Evolutionary conservation across 2,888 invertebrate species (phyloP).

Genomic region (Oscheius sp.): DNA sequence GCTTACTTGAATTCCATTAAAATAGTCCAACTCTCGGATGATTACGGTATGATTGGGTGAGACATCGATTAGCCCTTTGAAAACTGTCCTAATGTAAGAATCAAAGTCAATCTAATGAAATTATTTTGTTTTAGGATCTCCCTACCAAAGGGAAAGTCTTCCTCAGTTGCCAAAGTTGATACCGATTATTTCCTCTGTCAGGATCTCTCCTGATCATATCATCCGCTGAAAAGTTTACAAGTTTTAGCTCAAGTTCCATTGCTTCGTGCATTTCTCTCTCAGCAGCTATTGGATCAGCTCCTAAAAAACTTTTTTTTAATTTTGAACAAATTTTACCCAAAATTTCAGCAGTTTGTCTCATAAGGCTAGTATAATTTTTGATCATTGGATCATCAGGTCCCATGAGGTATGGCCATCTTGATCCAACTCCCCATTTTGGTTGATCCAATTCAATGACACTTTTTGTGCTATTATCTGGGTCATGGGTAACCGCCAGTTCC

Average conservation of each 20-base stretch:
- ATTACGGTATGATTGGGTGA: constrained; percentile 63
- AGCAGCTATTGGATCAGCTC: constrained; percentile 50
- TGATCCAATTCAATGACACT: constrained; percentile 63
- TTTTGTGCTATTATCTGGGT: constrained; percentile 64
- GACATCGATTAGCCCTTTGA: constrained; percentile 56
- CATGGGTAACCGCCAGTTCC: constrained; percentile 65
- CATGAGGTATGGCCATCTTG: constrained; percentile 61
- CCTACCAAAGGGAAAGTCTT: constrained; percentile 56
- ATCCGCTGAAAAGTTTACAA: constrained; percentile 64
- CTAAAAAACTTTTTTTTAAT: constrained; percentile 28
- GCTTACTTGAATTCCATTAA: constrained; percentile 57
- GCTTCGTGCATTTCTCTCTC: constrained; percentile 62
- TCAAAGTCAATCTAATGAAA: constrained; percentile 59
- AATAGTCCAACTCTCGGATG: constrained; percentile 63
- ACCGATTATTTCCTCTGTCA: constrained; percentile 64
- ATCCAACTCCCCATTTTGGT: constrained; percentile 66
- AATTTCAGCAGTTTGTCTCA: constrained; percentile 57
- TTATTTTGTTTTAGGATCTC: background rate
- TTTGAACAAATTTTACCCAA: constrained; percentile 34
- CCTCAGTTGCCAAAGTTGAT: constrained; percentile 57
- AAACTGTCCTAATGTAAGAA: constrained; percentile 54
- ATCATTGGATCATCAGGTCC: constrained; percentile 64
- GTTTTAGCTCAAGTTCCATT: constrained; percentile 63
- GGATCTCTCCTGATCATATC: constrained; percentile 64
- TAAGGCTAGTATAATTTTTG: constrained; percentile 63